These are phyloP conservation scores for Orcinus orca DNA, from an alignment of 2,113 vertebrate genomes.

Conservation along the genomic window DNA sequence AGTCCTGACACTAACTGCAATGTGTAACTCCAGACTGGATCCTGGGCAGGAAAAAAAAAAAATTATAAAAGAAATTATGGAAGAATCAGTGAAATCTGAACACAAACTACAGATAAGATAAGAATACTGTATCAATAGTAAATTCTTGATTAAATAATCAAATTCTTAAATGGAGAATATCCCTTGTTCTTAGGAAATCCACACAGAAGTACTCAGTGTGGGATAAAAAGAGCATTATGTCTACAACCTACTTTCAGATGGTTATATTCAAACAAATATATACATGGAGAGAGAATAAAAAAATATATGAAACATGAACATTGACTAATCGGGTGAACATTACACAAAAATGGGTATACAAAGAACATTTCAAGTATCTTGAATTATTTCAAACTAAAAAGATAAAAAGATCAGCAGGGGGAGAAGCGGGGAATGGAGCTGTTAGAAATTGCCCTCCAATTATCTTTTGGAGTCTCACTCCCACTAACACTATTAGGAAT, in stretches of 20 bases:
- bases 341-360: background rate
- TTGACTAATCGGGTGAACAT: background rate
- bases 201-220: background rate
- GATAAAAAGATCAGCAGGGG: background rate
- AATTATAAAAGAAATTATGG: background rate
- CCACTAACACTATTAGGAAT: background rate
- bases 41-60: background rate
- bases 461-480: background rate
- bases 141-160: conserved; percentile 5
- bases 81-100: background rate
- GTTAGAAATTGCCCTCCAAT: background rate
- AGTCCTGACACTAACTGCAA: background rate
- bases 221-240: background rate
- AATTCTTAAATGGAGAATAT: background rate
- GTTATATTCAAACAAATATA: background rate
- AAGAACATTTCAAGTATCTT: background rate
- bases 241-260: background rate
- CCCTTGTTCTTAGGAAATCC: background rate
- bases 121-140: background rate
- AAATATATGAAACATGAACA: background rate
- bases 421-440: background rate
- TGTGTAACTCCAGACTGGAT: background rate
- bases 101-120: background rate
- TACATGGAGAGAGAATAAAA: background rate
- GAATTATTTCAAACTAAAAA: conserved; percentile 38